Conservation (phyloP, 2,888 invertebrate species). For the Fragum fragum region DNA sequence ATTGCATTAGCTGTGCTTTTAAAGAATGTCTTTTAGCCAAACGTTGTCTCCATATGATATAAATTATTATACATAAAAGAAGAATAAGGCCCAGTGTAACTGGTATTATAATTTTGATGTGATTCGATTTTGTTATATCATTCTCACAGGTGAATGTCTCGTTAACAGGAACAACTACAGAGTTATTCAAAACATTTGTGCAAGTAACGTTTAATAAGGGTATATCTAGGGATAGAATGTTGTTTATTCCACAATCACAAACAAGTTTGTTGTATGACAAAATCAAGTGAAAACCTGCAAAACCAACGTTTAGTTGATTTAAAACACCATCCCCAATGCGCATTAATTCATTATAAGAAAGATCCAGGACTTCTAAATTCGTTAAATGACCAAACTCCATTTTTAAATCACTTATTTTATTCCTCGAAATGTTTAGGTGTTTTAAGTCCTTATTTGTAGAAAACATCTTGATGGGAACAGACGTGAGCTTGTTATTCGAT, state of each 20-base stretch:
- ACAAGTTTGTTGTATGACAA: background rate
- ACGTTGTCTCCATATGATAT: too few relatives aligned
- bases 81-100: background rate
- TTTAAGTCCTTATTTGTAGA: background rate
- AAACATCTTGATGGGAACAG: background rate
- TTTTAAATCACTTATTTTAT: background rate
- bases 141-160: too few relatives aligned
- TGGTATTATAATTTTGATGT: too few relatives aligned
- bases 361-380: background rate
- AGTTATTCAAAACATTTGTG: too few relatives aligned
- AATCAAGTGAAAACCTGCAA: too few relatives aligned
- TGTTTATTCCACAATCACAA: constrained; percentile 2
- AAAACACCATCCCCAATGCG: background rate
- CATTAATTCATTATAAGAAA: constrained; percentile 2
- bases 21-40: too few relatives aligned
- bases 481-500: background rate
- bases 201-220: background rate
- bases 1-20: too few relatives aligned
- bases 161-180: too few relatives aligned
- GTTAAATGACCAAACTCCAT: background rate
- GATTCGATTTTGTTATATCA: too few relatives aligned
- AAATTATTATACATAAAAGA: background rate
- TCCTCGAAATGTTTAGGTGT: background rate
- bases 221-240: background rate
- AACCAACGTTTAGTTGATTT: too few relatives aligned